A percentile compares a stretch with the other conserved stretches of the same genome.
Conservation (phyloP, 2,113 vertebrate genomes). For the Puffinus mauretanicus region DNA sequence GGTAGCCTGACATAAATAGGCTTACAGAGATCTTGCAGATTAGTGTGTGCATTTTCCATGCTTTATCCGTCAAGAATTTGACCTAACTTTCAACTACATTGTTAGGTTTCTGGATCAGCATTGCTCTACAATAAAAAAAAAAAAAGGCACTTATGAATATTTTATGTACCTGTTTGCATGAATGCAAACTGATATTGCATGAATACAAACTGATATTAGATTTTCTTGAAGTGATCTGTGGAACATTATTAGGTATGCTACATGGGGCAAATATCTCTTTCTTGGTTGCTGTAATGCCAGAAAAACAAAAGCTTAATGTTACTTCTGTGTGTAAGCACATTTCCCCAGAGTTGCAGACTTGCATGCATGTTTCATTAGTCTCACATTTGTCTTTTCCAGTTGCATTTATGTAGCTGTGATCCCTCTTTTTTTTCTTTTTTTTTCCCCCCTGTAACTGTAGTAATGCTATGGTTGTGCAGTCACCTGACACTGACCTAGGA, state of each 20-base stretch:
- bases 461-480: neutral
- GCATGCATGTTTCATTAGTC: neutral
- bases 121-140: neutral
- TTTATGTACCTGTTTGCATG: neutral
- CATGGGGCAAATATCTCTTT: neutral
- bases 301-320: neutral
- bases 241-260: neutral
- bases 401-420: neutral
- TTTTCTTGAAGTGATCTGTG: neutral
- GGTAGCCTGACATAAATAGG: neutral
- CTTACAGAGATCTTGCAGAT: neutral
- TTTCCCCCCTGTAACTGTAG: accelerated
- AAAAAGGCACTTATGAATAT: neutral
- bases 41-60: neutral
- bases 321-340: neutral
- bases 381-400: neutral
- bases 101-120: neutral
- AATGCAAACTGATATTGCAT: neutral
- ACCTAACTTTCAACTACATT: neutral
- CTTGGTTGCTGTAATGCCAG: neutral
- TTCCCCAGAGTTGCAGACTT: neutral
- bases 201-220: neutral
- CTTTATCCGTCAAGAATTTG: neutral
- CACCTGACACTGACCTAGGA: neutral
- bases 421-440: neutral